phyloP scores from a whole-genome alignment of 2,888 invertebrate genomes.

The Chaetogeoica ovagalla region DNA sequence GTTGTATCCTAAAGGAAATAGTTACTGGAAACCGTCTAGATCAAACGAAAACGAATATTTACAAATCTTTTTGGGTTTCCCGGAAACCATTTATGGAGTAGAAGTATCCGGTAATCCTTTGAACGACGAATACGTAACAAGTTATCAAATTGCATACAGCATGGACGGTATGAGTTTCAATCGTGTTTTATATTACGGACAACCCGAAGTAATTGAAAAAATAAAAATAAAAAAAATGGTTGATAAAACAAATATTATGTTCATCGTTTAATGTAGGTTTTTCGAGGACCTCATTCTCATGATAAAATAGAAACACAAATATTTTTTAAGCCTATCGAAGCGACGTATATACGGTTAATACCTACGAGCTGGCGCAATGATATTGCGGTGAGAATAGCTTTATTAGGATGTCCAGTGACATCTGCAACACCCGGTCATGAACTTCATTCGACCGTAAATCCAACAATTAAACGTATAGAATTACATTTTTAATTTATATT shows the following conservation, averaged over 20 bases:
- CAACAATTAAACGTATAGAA: constrained; percentile 23
- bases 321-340: constrained; percentile 75
- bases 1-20: constrained; percentile 57
- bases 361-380: constrained; percentile 76
- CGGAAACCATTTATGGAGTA: constrained; percentile 75
- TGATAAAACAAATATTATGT: no score
- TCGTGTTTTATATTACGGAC: constrained; percentile 60
- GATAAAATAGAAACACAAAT: constrained; percentile 66
- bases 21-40: constrained; percentile 71
- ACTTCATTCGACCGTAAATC: neutral
- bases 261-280: constrained; percentile 63
- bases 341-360: constrained; percentile 70
- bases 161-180: constrained; percentile 68
- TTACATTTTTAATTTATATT: neutral
- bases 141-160: constrained; percentile 74
- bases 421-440: constrained; percentile 40
- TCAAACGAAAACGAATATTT: constrained; percentile 70
- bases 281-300: constrained; percentile 73
- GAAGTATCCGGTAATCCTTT: constrained; percentile 68
- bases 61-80: constrained; percentile 68
- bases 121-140: constrained; percentile 68
- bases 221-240: neutral
- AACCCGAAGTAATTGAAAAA: constrained; percentile 6
- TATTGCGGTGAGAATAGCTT: constrained; percentile 71
- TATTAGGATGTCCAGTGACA: constrained; percentile 70